Evolutionary conservation across 2,113 vertebrate species (phyloP).

Genomic region (Bufo gargarizans): DNA sequence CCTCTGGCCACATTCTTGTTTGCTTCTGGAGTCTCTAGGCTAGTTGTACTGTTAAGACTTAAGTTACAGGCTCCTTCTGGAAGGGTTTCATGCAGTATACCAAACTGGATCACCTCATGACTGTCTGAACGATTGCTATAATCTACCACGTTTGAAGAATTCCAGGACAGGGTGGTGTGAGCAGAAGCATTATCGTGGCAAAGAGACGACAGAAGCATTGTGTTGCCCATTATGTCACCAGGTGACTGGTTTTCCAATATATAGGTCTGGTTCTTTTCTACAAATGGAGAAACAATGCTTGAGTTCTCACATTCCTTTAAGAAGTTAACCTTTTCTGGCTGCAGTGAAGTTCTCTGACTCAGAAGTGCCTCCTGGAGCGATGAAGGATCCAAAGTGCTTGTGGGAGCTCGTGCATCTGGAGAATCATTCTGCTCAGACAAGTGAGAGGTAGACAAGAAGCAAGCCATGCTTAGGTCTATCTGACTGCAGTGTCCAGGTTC

Average conservation of each 20-base stretch:
- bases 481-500: neutral
- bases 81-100: constrained; percentile 69
- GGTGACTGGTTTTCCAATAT: neutral
- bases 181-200: constrained; percentile 19
- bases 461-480: neutral
- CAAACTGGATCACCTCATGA: neutral
- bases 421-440: constrained; percentile 35
- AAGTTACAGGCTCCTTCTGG: constrained; percentile 61
- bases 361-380: neutral
- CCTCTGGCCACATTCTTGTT: constrained; percentile 28
- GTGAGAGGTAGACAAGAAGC: constrained; percentile 41
- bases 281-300: neutral
- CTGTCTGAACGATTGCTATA: constrained; percentile 35
- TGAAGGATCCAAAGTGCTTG: neutral
- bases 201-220: neutral
- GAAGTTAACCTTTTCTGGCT: constrained; percentile 52
- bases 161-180: neutral
- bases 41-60: constrained; percentile 45
- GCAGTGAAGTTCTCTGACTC: constrained; percentile 44
- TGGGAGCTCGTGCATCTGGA: constrained; percentile 8
- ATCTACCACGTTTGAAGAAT: constrained; percentile 15
- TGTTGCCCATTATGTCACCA: neutral
- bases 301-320: constrained; percentile 38
- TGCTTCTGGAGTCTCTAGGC: constrained; percentile 1
- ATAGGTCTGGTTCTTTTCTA: constrained; percentile 6